These are phyloP conservation scores for Drosophila sordidula DNA, from an alignment of 2,888 invertebrate species.

Conservation along the genomic window DNA sequence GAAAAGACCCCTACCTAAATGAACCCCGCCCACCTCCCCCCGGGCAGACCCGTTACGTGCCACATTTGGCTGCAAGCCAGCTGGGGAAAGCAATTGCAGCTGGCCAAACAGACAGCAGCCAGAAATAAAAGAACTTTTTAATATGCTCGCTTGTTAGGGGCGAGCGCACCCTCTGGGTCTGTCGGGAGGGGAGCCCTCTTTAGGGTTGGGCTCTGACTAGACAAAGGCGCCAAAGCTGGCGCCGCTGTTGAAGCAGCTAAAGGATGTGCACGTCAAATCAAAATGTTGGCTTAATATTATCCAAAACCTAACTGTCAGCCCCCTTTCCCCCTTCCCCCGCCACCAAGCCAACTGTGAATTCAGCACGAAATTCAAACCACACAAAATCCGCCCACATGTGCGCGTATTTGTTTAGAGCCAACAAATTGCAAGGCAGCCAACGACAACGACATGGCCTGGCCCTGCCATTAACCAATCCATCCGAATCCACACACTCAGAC, in stretches of 20 bases:
- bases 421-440: conserved; percentile 63
- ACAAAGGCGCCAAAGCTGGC: conserved; percentile 66
- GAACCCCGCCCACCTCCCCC: not conserved
- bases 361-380: conserved; percentile 25
- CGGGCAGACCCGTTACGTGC: conserved; percentile 37
- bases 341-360: conserved; percentile 3
- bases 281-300: conserved; percentile 67
- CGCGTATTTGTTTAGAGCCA: conserved; percentile 68
- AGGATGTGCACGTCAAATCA: conserved; percentile 67
- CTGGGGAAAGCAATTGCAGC: conserved; percentile 47
- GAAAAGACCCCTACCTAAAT: conserved; percentile 6
- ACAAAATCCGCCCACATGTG: conserved; percentile 57
- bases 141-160: conserved; percentile 36
- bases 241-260: conserved; percentile 40
- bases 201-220: conserved; percentile 47
- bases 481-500: conserved; percentile 38
- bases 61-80: conserved; percentile 69
- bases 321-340: not conserved
- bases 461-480: conserved; percentile 66
- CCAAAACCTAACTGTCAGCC: conserved; percentile 43
- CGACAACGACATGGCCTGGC: conserved; percentile 9
- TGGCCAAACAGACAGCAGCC: conserved; percentile 39
- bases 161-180: not conserved
- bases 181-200: too few species aligned
- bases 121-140: conserved; percentile 70